Base-by-base conservation (phyloP, 2,113 vertebrate species). In the Pardalotus punctatus region DNA sequence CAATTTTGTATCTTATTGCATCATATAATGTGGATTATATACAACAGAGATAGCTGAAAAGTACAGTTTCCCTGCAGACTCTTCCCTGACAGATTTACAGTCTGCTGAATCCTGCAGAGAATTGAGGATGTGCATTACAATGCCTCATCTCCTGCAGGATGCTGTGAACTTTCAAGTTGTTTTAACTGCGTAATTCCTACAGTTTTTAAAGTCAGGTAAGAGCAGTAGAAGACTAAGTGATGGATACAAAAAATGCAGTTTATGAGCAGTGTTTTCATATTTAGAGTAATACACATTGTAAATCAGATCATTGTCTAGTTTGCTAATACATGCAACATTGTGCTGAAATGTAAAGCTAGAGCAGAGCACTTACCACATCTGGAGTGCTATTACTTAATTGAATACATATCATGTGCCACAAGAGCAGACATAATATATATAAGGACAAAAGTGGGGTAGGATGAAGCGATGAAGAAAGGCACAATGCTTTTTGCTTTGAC, bases 81-180 rank as follows among this genome's bases (percentile, higher is more conserved):
- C 6, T 10, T 66, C 64, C 85, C 67, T 96, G 94, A 83, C 77
- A 95, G 95, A 96, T 97, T 96, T 97, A 93, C 85, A 86, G 87
- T 76, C 85, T 94, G 80, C 89, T 83, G 93, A 94, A 93, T 81
- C 93, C 96, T 95, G 94, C 95, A 94, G 95, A 96, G 96, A 96
- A 94, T 45, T 47, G 20, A 96, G 86, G 93, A 79, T 91, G 47
- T 73, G 91, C 96, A 96, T 94, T 93, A 82, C 77, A 95, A 78
- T 93, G 76, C 6, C 12, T 73, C 47, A 38, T 76, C 82, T 95
- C 91, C 93, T 94, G 92, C 91, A 96, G 70, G 80, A 85, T 89
- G 77, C 77, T 4, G 2, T 89, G 92, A 62, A 91, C 94, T 94
- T 97, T 86, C 77, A 79, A 77, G 67, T 89, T 94, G 79, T 93